phyloP scores from a whole-genome alignment of 2,797 vertebrate genomes.

The Ambastaia sidthimunki region DNA sequence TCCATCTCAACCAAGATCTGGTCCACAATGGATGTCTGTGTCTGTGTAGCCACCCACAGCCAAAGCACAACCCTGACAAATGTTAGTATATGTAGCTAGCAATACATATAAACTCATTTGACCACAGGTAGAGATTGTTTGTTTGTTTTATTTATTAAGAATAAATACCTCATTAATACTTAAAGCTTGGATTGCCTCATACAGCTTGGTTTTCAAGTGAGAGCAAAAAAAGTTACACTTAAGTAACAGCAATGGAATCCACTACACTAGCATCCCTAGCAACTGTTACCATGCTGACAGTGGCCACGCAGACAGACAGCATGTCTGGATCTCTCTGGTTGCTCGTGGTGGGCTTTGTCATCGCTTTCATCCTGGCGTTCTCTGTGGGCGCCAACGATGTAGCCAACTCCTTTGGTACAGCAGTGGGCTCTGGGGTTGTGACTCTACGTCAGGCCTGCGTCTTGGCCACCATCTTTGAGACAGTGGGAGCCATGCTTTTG shows the following conservation, averaged over 20 bases:
- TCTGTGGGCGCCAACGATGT: slow-evolving; percentile 98
- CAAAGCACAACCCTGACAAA: slow-evolving; percentile 67
- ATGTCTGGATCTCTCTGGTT: slow-evolving; percentile 83
- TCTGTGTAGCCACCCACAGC: slow-evolving; percentile 62
- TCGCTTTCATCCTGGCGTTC: slow-evolving; percentile 94
- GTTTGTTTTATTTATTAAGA: slow-evolving; percentile 68
- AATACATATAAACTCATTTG: slow-evolving; percentile 49
- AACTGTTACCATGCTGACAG: slow-evolving; percentile 62
- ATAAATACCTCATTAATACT: slow-evolving; percentile 72
- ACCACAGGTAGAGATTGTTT: slow-evolving; percentile 60
- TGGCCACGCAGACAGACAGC: slow-evolving; percentile 60
- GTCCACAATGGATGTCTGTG: slow-evolving; percentile 76
- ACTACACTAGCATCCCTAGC: slow-evolving; percentile 70
- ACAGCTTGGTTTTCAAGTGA: background rate
- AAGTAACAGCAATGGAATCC: slow-evolving; percentile 67
- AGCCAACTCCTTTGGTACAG: slow-evolving; percentile 96
- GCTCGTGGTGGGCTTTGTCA: slow-evolving; percentile 89
- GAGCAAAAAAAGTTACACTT: slow-evolving; percentile 42
- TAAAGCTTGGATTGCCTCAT: background rate
- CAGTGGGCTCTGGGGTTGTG: slow-evolving; percentile 94
- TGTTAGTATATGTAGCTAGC: slow-evolving; percentile 74
- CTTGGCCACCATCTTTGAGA: slow-evolving; percentile 93
- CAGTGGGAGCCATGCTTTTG: slow-evolving; percentile 89
- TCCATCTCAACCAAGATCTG: slow-evolving; percentile 60
- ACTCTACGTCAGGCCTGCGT: slow-evolving; percentile 92